phyloP scores from a whole-genome alignment of 2,113 vertebrate genomes.

The Silurus glanis region DNA sequence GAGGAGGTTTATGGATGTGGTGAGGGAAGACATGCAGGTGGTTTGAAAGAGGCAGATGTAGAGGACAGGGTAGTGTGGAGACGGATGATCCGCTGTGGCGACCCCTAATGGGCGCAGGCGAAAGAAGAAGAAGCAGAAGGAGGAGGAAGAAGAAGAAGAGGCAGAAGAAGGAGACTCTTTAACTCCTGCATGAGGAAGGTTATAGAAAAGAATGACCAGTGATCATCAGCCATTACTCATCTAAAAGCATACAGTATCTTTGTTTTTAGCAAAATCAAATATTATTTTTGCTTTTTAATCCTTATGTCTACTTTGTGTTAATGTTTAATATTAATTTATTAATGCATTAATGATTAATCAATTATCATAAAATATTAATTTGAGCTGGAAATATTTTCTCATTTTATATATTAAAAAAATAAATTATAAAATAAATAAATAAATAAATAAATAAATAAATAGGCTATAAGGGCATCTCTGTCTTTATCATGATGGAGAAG shows the following conservation, averaged over 20 bases:
- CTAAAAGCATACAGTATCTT: not conserved
- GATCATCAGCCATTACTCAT: not conserved
- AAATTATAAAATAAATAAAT: no score
- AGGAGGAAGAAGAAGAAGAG: no score
- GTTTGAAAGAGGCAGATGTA: no score
- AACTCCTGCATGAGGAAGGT: constrained; percentile 37
- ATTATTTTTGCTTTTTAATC: not conserved
- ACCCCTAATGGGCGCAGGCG: no score
- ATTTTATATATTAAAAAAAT: no score
- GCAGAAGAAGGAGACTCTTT: not conserved
- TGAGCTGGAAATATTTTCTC: not conserved
- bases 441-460: no score
- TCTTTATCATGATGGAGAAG: not conserved
- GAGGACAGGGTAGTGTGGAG: no score
- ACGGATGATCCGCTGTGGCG: no score
- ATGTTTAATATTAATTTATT: not conserved
- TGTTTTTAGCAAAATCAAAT: not conserved
- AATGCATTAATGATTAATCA: not conserved
- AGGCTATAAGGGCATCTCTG: no score
- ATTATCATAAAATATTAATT: not conserved
- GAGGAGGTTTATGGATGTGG: no score
- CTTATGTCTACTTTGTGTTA: not conserved
- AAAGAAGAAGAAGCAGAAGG: no score
- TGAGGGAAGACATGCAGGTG: no score
- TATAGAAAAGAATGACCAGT: not conserved